Conservation (phyloP, 2,797 vertebrate species). For the Salarias fasciatus region DNA sequence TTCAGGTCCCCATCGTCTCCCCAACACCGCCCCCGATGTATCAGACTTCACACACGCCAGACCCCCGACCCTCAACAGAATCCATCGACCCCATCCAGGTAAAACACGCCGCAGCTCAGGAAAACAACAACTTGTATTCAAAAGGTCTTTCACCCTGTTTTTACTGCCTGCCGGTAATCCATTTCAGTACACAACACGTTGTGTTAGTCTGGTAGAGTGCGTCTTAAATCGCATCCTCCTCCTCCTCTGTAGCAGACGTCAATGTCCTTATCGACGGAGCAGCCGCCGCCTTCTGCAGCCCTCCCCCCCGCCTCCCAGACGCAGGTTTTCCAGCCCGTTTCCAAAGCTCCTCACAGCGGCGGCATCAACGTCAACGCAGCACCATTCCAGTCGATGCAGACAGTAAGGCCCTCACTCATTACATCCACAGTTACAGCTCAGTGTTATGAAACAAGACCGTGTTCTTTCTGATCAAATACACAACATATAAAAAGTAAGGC, state of each 20-base stretch:
- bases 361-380: constrained; percentile 99
- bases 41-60: constrained; percentile 90
- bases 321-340: constrained; percentile 92
- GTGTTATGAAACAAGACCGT: background rate
- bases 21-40: constrained; percentile 91
- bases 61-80: constrained; percentile 89
- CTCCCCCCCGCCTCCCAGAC: constrained; percentile 91
- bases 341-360: constrained; percentile 94
- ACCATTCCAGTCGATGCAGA: constrained; percentile 99
- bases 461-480: no score
- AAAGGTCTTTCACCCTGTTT: no score
- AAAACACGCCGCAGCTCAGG: constrained; percentile 32
- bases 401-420: constrained; percentile 78
- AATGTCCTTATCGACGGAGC: constrained; percentile 91
- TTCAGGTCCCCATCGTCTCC: constrained; percentile 90
- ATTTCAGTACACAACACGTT: no score
- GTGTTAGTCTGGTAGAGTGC: no score
- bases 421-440: no score
- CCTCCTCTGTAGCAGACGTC: constrained; percentile 83
- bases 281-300: constrained; percentile 87
- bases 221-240: background rate
- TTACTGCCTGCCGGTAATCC: no score
- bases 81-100: constrained; percentile 94
- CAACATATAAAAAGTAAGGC: no score
- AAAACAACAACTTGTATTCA: no score